Conservation (phyloP, 2,888 invertebrate genomes). For the Petrophora chlorosata region DNA sequence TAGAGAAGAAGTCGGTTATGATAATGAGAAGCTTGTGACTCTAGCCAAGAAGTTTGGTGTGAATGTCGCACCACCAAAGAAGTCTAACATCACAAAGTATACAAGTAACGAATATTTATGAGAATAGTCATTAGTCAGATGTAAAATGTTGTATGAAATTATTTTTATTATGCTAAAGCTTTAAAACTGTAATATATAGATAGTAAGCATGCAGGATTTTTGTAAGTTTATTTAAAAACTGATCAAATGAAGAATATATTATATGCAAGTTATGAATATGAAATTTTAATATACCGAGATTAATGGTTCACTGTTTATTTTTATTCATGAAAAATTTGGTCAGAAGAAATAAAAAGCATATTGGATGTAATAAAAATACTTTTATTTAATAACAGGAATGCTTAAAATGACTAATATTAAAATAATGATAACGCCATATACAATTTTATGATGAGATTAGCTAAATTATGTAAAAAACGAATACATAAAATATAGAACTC, state of each 20-base stretch:
- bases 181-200: conserved; percentile 82
- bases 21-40: conserved; percentile 78
- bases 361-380: conserved; percentile 42
- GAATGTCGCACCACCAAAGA: conserved; percentile 82
- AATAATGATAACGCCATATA: conserved; percentile 6
- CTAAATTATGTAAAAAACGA: no score
- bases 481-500: no score
- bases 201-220: conserved; percentile 79
- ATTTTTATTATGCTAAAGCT: conserved; percentile 82
- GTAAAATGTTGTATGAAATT: conserved; percentile 61
- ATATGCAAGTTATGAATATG: conserved; percentile 79
- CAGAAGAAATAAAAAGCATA: conserved; percentile 53
- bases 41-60: conserved; percentile 83
- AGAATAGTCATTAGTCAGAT: conserved; percentile 62
- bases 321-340: conserved; percentile 52
- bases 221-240: conserved; percentile 80
- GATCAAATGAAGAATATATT: conserved; percentile 78
- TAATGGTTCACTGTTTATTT: conserved; percentile 63
- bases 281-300: conserved; percentile 78
- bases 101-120: conserved; percentile 87
- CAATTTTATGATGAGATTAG: no score
- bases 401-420: conserved; percentile 6
- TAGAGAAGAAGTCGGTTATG: conserved; percentile 84
- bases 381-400: conserved; percentile 34
- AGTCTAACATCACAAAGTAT: conserved; percentile 87